A percentile compares a stretch with the other conserved stretches of the same genome.
Conservation (phyloP, 23 tunicate species). For the Trididemnum nubilum region DNA sequence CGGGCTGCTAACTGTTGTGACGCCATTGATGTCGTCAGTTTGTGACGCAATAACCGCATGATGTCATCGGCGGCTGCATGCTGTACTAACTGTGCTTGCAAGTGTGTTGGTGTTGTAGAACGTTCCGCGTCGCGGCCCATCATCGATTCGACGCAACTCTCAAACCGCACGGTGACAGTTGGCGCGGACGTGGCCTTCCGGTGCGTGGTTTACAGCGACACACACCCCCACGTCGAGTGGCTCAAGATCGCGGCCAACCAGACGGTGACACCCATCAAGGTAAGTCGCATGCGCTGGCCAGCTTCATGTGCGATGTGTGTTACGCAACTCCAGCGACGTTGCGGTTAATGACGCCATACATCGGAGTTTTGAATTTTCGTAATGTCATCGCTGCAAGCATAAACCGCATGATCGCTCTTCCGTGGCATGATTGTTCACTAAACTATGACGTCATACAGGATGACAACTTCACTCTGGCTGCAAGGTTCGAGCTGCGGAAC, state of each 20-base stretch:
- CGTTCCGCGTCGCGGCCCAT: constrained; percentile 67
- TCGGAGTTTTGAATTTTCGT: neutral
- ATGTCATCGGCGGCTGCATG: too few species aligned
- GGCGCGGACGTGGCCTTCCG: constrained; percentile 58
- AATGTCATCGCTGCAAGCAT: too few species aligned
- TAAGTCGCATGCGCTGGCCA: neutral
- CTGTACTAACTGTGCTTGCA: too few species aligned
- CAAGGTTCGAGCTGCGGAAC: too few species aligned
- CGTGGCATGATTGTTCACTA: too few species aligned
- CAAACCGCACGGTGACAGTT: constrained; percentile 59
- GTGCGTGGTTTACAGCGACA: constrained; percentile 80
- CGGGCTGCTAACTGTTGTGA: too few species aligned
- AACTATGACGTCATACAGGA: too few species aligned
- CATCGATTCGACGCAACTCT: constrained; percentile 22
- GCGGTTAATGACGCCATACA: neutral
- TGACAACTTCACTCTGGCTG: too few species aligned
- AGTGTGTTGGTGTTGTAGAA: constrained; percentile 25
- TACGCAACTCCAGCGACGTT: too few species aligned
- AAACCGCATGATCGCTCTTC: too few species aligned
- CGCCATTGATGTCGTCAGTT: too few species aligned
- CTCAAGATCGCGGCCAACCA: neutral
- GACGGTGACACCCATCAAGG: constrained; percentile 1
- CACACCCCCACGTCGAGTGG: constrained; percentile 89
- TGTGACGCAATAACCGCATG: too few species aligned
- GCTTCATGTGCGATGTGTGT: neutral